Conservation (phyloP, 1,140 invertebrate genomes). For the Diabrotica virgifera region DNA sequence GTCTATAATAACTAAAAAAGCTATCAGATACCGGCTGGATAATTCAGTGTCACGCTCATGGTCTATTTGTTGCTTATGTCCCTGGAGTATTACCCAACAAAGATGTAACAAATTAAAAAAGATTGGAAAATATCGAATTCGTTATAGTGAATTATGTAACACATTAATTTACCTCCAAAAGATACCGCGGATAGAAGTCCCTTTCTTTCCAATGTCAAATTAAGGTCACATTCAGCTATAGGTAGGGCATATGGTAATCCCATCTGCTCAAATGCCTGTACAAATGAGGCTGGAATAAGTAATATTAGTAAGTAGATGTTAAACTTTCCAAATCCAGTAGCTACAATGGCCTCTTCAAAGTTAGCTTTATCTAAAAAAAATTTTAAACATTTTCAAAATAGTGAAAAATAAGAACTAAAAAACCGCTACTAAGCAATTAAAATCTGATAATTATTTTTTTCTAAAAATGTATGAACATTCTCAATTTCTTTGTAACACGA, state of each 20-base stretch:
- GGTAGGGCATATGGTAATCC: slow-evolving; percentile 67
- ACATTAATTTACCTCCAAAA: slow-evolving; percentile 56
- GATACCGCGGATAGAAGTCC: slow-evolving; percentile 63
- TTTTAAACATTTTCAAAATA: too few species aligned
- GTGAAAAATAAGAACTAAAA: too few species aligned
- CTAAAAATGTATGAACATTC: too few species aligned
- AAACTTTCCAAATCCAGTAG: slow-evolving; percentile 60
- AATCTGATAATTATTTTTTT: too few species aligned
- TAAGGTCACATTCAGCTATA: slow-evolving; percentile 66
- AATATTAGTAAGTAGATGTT: slow-evolving; percentile 60
- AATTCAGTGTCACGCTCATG: not conserved
- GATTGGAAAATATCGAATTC: not conserved
- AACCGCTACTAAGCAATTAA: too few species aligned
- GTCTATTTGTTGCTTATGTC: too few species aligned
- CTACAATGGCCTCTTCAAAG: slow-evolving; percentile 46
- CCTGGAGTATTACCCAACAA: too few species aligned
- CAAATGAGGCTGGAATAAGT: slow-evolving; percentile 61
- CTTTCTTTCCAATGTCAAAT: slow-evolving; percentile 62
- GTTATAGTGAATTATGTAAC: not conserved
- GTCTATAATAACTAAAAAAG: too few species aligned
- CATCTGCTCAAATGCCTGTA: slow-evolving; percentile 61
- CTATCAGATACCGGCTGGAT: too few species aligned
- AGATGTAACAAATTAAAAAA: not conserved
- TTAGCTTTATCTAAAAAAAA: slow-evolving; percentile 21
- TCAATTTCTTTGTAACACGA: too few species aligned